Conservation (phyloP, 2,797 vertebrate species). For the Sparus aurata region DNA sequence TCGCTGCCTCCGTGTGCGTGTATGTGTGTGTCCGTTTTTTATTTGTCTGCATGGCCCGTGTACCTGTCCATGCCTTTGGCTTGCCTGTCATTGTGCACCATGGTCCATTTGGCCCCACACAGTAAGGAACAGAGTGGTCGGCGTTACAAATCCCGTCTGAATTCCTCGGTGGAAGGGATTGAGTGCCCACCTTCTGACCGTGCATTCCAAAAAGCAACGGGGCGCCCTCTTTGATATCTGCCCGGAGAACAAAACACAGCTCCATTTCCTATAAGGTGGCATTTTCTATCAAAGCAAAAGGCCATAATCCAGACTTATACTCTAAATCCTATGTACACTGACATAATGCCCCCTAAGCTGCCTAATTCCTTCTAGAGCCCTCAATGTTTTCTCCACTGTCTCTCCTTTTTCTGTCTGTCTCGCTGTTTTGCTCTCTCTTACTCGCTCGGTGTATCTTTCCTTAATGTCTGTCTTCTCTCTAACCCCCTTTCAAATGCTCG, state of each 20-base stretch:
- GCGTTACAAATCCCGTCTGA: conserved; percentile 68
- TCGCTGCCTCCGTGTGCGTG: background rate
- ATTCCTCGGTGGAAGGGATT: conserved; percentile 64
- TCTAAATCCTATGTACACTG: conserved; percentile 89
- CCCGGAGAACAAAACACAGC: conserved; percentile 76
- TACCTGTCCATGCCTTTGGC: background rate
- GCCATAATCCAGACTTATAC: conserved; percentile 87
- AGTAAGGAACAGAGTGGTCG: conserved; percentile 45
- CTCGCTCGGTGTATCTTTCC: conserved; percentile 47
- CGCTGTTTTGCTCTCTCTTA: conserved; percentile 34
- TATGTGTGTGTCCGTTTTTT: conserved; percentile 5
- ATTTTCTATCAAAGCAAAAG: conserved; percentile 86
- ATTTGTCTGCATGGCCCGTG: conserved; percentile 16
- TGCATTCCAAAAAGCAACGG: conserved; percentile 69
- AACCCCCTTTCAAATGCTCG: conserved; percentile 54
- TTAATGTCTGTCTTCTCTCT: conserved; percentile 42
- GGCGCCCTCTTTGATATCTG: conserved; percentile 75
- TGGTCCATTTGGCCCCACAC: conserved; percentile 52
- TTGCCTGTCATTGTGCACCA: conserved; percentile 15
- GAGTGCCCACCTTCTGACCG: conserved; percentile 71
- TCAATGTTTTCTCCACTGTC: conserved; percentile 73
- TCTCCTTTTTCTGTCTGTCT: conserved; percentile 62
- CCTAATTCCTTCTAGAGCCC: conserved; percentile 85
- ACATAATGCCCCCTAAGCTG: conserved; percentile 90
- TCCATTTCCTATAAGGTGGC: conserved; percentile 78